Evolutionary conservation across 2,797 vertebrate species (phyloP).

Genomic region (Chiroxiphia lanceolata): DNA sequence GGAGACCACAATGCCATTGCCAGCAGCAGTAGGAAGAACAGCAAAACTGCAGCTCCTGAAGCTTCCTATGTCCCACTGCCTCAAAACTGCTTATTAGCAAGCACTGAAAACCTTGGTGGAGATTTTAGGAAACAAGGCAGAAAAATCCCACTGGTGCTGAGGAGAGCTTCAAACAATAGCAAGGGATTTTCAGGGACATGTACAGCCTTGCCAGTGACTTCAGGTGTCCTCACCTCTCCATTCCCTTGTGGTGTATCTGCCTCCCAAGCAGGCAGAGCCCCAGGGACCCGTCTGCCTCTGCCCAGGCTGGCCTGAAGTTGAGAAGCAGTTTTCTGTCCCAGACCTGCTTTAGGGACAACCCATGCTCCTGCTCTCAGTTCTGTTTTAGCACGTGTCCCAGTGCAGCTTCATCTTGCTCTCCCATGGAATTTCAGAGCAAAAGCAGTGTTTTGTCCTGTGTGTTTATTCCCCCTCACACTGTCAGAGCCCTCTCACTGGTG

Average conservation of each 20-base stretch:
- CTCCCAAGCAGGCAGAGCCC: not conserved
- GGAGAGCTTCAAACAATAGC: not conserved
- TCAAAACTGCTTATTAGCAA: not conserved
- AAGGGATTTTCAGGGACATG: not conserved
- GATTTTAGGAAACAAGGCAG: not conserved
- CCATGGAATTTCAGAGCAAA: not conserved
- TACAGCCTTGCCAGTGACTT: not conserved
- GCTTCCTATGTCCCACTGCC: not conserved
- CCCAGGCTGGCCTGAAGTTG: fast-evolving
- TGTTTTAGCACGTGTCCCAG: not conserved
- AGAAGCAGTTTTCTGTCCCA: not conserved
- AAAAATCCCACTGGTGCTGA: not conserved
- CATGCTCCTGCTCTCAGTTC: not conserved
- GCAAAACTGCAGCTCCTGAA: not conserved
- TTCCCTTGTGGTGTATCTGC: not conserved
- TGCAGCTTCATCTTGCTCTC: not conserved
- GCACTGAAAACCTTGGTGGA: not conserved
- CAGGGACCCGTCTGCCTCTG: not conserved
- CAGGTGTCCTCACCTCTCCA: not conserved
- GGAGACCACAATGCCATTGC: not conserved
- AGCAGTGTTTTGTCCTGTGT: fast-evolving
- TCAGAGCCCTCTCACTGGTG: not conserved
- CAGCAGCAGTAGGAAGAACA: not conserved
- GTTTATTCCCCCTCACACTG: not conserved
- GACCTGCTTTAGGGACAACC: not conserved